Evolutionary conservation across 2,797 vertebrate genomes (phyloP), one percentile per base, ranked within the genome.

Genomic region (Crenuchus spilurus): DNA sequence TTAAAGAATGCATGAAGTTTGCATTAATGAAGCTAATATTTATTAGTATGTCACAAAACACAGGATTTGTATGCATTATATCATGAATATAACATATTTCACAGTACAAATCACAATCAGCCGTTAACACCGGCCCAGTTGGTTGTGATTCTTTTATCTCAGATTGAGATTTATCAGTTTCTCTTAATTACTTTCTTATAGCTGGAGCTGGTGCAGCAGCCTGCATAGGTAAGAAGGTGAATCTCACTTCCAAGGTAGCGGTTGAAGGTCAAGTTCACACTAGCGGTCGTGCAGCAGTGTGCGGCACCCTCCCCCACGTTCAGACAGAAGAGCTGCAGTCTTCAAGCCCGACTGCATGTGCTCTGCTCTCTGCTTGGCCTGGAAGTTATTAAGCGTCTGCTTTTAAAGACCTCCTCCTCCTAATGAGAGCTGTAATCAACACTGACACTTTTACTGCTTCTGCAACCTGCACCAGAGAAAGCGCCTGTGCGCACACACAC

Each of bases 361-460:
- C 85, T 76, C 51, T 69, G 68, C 79, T 84, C 65, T 51, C 2
- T 7, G 14, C 82, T 86, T 87, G 74, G 86, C 85, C 86, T 89
- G 85, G 83, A 90, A 87, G 85, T 86, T 87, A 87, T 90, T 87
- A 87, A 80, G 72, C 82, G 77, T 66, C 35, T 22, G n/a, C 77
- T 86, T 81, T 88, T 86, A 85, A 80, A 83, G 58, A 75, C 79
- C 73, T 65, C 60, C 54, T 74, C 62, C 75, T 84, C 28, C 81
- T 90, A 92, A 91, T 90, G 88, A 91, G 88, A 49, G 83, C 48
- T 1, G 77, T 89, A 81, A 91, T 88, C 74, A 76, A 84, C 83
- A 85, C 84, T 88, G 90, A 91, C 90, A 89, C 87, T 90, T 93
- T 92, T 90, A 90, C 82, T 84, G 84, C 82, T 72, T 67, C 37